Base-by-base conservation (phyloP, 2,113 vertebrate species). In the Vulpes ferrilata region DNA sequence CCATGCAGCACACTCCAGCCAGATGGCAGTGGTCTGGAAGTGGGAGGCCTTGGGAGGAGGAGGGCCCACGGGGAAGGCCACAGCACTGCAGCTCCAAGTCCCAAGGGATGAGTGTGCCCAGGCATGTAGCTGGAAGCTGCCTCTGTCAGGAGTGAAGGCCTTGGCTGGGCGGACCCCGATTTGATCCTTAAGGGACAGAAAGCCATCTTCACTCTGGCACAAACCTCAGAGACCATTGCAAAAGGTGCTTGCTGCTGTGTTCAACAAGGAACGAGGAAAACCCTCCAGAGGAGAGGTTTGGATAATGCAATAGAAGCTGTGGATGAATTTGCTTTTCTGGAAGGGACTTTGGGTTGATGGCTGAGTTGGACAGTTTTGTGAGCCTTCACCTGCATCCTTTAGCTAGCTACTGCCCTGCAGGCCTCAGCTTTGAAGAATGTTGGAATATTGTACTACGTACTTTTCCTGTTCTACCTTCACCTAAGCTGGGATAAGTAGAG, bases 281-380 rank as follows among this genome's bases (percentile, higher is more conserved):
- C 99, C 0, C 98, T 99, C 43, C 99, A 99, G 97, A 99, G 99
- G 85, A 99, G 99, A 98, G 99, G 99, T 94, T 95, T 99, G 79
- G 99, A 99, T 98, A 99, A 99, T 73, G 99, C 99, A 88, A 99
- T 99, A 95, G 99, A 99, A 98, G 99, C 99, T 93, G 99, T 99
- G 79, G 99, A 99, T 96, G 99, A 99, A 98, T 99, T 99, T 96
- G 99, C 99, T 43, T 99, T 99, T 99, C 98, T 99, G 96, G 99
- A 88, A 99, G 98, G 98, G 81, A 98, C 98, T 97, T 97, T 99
- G 98, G 99, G 99, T 86, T 99, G 98, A 99, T 35, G 94, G 97
- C 30, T 3, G 51, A 76, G 48, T 35, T n/a, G 78, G 65, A 16
- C 53, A 48, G 62, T 82, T 96, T 27, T 60, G 65, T 57, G 74